A percentile compares a stretch with the other conserved stretches of the same genome.
Conservation (phyloP, 2,888 invertebrate species). For the Willowsia nigromaculata region DNA sequence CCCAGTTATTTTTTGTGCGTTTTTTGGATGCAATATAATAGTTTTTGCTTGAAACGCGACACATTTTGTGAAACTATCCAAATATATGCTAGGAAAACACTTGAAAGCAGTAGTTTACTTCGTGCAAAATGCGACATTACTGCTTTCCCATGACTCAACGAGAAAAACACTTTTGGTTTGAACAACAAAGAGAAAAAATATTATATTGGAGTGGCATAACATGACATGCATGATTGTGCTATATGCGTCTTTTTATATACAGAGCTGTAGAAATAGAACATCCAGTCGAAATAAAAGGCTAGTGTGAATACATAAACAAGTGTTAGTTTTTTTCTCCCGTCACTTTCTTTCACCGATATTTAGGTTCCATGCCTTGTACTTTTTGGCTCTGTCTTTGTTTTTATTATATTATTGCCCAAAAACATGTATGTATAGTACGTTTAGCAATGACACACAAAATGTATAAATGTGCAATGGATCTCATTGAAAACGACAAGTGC, state of each 20-base stretch:
- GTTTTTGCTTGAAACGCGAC: neutral
- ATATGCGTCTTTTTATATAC: neutral
- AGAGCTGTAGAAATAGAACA: too few relatives aligned
- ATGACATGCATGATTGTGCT: neutral
- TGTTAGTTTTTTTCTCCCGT: neutral
- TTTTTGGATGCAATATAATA: neutral
- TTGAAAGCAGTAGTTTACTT: neutral
- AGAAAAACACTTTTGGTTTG: neutral
- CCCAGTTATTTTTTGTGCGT: neutral
- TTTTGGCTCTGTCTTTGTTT: too few relatives aligned
- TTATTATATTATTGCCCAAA: too few relatives aligned
- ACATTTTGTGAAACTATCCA: neutral
- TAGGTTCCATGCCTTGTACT: too few relatives aligned
- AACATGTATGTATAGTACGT: neutral
- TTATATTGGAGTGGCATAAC: neutral
- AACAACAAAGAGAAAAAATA: neutral
- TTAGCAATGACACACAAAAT: constrained; percentile 5
- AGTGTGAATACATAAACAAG: constrained; percentile 27
- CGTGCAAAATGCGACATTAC: neutral
- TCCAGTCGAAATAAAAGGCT: neutral
- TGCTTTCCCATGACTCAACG: neutral
- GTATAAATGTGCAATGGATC: constrained; percentile 57
- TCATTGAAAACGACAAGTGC: constrained; percentile 59
- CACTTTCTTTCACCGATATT: neutral
- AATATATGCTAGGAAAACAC: neutral